phyloP scores from a whole-genome alignment of 2,888 invertebrate genomes.

The Dichetophora obliterata region DNA sequence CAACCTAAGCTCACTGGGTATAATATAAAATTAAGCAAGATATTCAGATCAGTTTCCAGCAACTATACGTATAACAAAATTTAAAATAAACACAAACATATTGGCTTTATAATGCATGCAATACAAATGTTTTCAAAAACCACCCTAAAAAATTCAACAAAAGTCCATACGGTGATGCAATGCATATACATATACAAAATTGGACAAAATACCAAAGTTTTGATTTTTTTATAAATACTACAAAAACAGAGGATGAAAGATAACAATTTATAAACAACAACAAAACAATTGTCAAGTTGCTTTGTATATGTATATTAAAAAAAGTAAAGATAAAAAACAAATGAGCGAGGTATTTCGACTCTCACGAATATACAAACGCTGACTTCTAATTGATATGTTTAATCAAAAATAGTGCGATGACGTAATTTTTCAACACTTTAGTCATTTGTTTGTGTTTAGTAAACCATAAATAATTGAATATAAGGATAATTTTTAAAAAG shows the following conservation, averaged over 20 bases:
- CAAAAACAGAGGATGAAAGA: not conserved
- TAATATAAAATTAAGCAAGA: no score
- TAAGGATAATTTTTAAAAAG: not conserved
- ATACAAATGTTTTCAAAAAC: not conserved
- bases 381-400: conserved; percentile 59
- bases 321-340: not conserved
- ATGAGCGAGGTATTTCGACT: not conserved
- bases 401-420: conserved; percentile 64
- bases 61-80: not conserved
- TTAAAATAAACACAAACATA: not conserved
- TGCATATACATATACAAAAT: not conserved
- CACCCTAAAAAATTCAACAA: conserved; percentile 9
- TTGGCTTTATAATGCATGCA: no score
- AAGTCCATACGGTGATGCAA: conserved; percentile 8
- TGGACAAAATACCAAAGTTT: not conserved
- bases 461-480: not conserved
- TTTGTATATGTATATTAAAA: not conserved
- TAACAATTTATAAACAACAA: conserved; percentile 14
- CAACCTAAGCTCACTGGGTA: no score
- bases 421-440: conserved; percentile 53
- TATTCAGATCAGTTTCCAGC: no score
- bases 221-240: not conserved
- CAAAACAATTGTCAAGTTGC: not conserved
- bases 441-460: not conserved
- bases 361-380: conserved; percentile 24